Conservation (phyloP, 2,113 vertebrate species). For the Platysternon megacephalum region DNA sequence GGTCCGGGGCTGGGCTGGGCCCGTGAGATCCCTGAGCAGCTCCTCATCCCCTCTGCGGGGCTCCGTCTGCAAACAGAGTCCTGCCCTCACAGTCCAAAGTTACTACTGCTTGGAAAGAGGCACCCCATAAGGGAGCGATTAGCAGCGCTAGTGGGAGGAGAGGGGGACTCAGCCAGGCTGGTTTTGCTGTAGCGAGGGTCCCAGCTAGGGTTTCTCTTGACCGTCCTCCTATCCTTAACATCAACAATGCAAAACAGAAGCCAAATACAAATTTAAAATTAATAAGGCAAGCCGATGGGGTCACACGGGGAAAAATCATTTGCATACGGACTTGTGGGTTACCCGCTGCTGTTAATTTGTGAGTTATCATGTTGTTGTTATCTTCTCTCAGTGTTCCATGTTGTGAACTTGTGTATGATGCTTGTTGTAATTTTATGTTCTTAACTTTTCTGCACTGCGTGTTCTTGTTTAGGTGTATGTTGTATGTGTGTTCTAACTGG, state of each 20-base stretch:
- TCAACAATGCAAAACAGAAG: background rate
- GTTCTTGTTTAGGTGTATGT: background rate
- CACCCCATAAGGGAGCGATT: background rate
- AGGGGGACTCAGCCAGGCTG: background rate
- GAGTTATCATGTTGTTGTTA: too few species aligned
- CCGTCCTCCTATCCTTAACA: background rate
- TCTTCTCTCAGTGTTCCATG: background rate
- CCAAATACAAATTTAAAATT: background rate
- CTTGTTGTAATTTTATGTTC: background rate
- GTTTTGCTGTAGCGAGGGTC: background rate
- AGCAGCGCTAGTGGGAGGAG: background rate
- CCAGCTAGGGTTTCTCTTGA: background rate
- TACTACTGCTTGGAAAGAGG: background rate
- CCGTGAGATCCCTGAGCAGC: too few species aligned
- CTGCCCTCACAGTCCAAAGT: background rate
- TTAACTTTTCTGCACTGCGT: too few species aligned
- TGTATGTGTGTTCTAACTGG: background rate
- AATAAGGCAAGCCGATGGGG: too few species aligned
- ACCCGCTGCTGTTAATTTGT: background rate
- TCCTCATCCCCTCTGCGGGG: background rate
- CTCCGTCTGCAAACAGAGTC: background rate
- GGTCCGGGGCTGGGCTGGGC: background rate
- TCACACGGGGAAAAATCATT: background rate
- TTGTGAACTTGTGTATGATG: background rate
- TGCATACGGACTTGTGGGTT: background rate